Evolutionary conservation across 2,113 vertebrate genomes (phyloP).

Genomic region (Onychostruthus taczanowskii): DNA sequence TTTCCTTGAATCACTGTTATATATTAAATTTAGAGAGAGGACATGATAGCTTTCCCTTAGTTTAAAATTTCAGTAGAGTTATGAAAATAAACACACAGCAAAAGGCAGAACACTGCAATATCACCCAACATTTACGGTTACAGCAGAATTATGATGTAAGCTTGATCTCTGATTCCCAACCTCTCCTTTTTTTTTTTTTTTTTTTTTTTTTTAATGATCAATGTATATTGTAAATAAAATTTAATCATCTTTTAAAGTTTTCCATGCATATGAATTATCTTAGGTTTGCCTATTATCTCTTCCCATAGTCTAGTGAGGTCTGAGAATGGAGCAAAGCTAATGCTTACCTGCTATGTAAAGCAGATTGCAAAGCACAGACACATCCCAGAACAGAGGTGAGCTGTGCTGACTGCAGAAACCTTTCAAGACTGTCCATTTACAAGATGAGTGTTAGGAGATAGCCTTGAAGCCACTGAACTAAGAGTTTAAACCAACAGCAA

Average conservation of each 20-base stretch:
- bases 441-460: neutral
- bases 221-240: neutral
- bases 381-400: neutral
- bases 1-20: neutral
- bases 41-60: neutral
- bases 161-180: neutral
- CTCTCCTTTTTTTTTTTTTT: neutral
- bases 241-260: neutral
- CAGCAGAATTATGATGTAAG: neutral
- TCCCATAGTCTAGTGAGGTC: neutral
- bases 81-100: neutral
- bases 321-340: neutral
- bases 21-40: neutral
- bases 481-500: neutral
- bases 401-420: neutral
- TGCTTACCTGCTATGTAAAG: neutral
- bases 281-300: neutral
- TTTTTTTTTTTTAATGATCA: neutral
- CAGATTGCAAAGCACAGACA: neutral
- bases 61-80: neutral
- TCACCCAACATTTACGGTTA: neutral
- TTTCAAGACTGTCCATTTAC: neutral
- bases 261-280: neutral
- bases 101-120: neutral
- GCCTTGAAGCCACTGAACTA: neutral